Evolutionary conservation across 2,113 vertebrate genomes (phyloP), one percentile per base, ranked within the genome.

Genomic region (Hoplias malabaricus): DNA sequence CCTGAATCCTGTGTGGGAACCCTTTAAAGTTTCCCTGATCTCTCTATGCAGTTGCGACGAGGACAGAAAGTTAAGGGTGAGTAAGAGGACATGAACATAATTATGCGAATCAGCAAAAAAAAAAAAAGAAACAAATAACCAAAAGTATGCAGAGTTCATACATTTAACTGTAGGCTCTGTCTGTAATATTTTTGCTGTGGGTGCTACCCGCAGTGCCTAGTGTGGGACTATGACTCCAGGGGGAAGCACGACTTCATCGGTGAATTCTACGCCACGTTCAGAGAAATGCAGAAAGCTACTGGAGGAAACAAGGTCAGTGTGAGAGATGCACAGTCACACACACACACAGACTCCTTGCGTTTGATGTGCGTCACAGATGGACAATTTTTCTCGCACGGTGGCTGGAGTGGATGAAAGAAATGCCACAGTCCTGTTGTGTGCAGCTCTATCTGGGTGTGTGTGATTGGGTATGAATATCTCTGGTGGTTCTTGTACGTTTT

Each of bases 231-330:
- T 12, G 96, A 98, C 89, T 96, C 96, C 0, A 91, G 96, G 1
- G 96, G 96, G 56, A 99, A 98, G 59, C 97, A 98, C 0, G 96
- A 98, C 89, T 97, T 96, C 92, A 98, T 98, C 0, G 97, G 96
- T 0, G 96, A 98, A 86, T 99, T 98, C 88, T 94, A 94, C 75
- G 93, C 97, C 82, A 96, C 94, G 57, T 98, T 98, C 11, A 91
- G 91, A 85, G 96, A 98, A 87, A 96, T 97, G 95, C 97, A 96
- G 92, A 93, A 91, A 79, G 94, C 93, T 0, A 94, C 93, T 40
- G 86, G 90, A 36, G 94, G 91, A 87, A 94, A 93, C 88, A 96
- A 95, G 96, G 96, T 98, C 84, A 91, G 93, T 86, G 50, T 69
- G n/a, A 73, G 40, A 46, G 40, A 23, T 40, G 16, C 62, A 29